These are phyloP conservation scores for Oreohelix idahoensis DNA, from an alignment of 1,140 invertebrate species.

Conservation along the genomic window DNA sequence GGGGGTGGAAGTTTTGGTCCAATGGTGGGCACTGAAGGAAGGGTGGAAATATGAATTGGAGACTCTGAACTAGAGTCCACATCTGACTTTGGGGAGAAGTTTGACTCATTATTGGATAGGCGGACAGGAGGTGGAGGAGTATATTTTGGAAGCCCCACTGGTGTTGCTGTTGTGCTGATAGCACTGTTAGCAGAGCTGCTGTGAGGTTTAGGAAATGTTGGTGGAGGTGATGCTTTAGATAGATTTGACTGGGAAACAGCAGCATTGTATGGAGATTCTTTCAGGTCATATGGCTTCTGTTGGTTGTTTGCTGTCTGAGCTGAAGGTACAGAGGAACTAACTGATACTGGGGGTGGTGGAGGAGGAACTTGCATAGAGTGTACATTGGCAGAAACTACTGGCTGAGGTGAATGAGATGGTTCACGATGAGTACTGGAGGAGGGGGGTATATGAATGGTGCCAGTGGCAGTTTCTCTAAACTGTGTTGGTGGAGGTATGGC, in stretches of 20 bases:
- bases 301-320: background rate
- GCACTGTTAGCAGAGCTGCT: background rate
- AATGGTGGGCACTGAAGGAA: constrained; percentile 44
- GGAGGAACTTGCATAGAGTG: constrained; percentile 41
- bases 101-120: background rate
- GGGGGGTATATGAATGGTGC: constrained; percentile 9
- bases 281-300: background rate
- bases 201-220: constrained; percentile 33
- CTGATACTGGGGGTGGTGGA: constrained; percentile 37
- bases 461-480: constrained; percentile 36
- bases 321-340: background rate
- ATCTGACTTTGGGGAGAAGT: background rate
- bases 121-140: constrained; percentile 38
- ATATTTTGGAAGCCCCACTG: constrained; percentile 17
- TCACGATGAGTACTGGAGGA: constrained; percentile 26
- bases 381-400: constrained; percentile 25
- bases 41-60: constrained; percentile 39
- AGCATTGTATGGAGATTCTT: constrained; percentile 13
- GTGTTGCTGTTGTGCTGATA: constrained; percentile 22
- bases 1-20: constrained; percentile 46
- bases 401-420: constrained; percentile 14
- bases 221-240: constrained; percentile 35
- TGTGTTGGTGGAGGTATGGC: constrained; percentile 43
- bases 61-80: constrained; percentile 36
- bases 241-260: constrained; percentile 26